These are phyloP conservation scores for Hydrozoanthus tunicans DNA, from an alignment of 64 coral and sea anemone species.

Conservation along the genomic window DNA sequence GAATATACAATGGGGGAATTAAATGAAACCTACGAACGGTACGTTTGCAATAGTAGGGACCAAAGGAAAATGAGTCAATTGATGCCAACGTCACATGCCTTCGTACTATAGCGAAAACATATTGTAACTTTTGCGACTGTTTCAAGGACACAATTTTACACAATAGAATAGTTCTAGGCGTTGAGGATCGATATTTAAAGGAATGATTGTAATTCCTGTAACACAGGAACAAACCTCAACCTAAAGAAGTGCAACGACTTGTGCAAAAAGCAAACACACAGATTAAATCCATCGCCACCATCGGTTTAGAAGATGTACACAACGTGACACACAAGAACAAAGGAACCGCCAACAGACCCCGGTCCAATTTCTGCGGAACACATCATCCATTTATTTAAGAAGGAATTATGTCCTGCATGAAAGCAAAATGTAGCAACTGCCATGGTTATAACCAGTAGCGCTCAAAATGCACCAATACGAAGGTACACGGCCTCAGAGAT, in stretches of 20 bases:
- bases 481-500: not conserved
- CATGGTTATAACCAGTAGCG: not conserved
- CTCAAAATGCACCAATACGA: not conserved
- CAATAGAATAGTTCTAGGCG: conserved; percentile 25
- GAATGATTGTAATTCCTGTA: not conserved
- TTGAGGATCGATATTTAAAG: not conserved
- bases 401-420: conserved; percentile 5
- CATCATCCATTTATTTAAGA: not conserved
- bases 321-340: conserved; percentile 14
- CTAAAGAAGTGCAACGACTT: conserved; percentile 27
- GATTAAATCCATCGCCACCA: not conserved
- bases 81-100: conserved; percentile 13
- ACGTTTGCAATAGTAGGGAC: conserved; percentile 29
- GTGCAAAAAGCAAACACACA: conserved; percentile 1
- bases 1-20: conserved; percentile 13
- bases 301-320: not conserved
- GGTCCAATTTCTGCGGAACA: not conserved
- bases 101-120: conserved; percentile 14
- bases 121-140: conserved; percentile 40
- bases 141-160: conserved; percentile 9
- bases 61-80: conserved; percentile 28
- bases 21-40: conserved; percentile 52
- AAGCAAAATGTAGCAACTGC: not conserved
- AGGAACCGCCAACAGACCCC: not conserved
- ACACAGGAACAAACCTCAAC: not conserved